Evolutionary conservation across 2,888 invertebrate genomes (phyloP), one percentile per base, ranked within the genome.

Genomic region (Oligia latruncula): DNA sequence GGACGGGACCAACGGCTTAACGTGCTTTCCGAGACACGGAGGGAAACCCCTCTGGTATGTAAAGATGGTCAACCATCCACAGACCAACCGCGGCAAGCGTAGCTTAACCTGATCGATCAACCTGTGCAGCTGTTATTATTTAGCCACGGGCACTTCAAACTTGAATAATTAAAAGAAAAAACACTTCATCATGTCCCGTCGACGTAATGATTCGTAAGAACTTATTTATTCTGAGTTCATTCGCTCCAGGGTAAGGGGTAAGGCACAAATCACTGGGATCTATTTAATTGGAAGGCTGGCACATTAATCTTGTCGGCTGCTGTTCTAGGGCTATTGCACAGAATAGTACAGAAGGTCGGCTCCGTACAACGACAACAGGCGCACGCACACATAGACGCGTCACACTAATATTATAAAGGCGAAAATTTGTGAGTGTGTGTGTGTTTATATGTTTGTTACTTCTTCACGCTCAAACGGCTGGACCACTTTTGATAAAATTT

Each of bases 161-260:
- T 86, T 83, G 77, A 60, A 86, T 67, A 75, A 80, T 81, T 78
- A 86, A 78, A 82, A 84, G 77, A 85, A 77, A 79, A 55, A 72
- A 58, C 71, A 68, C 72, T 86, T 70, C 65, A 83, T 86, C 83
- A 81, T 72, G 80, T 70, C 74, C 40, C 71, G 60, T 43, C 71
- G 35, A 62, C 58, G n/a, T 64, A 80, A 83, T 76, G 77, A 80
- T 58, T 70, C 52, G 85, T 66, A 29, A 77, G 52, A 80, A 71
- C 68, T 77, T 87, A 87, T 85, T 84, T 84, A 68, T 66, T 70
- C n/a, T 58, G 62, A 75, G 85, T 77, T 85, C 88, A 55, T 74
- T 84, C 73, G 73, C 77, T 62, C 71, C 49, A 17, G 55, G 20
- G 52, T 73, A 77, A 66, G 55, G 70, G 65, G 60, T 79, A 46